Conservation (phyloP, 2,888 invertebrate species). For the Tenthredo mesomela region DNA sequence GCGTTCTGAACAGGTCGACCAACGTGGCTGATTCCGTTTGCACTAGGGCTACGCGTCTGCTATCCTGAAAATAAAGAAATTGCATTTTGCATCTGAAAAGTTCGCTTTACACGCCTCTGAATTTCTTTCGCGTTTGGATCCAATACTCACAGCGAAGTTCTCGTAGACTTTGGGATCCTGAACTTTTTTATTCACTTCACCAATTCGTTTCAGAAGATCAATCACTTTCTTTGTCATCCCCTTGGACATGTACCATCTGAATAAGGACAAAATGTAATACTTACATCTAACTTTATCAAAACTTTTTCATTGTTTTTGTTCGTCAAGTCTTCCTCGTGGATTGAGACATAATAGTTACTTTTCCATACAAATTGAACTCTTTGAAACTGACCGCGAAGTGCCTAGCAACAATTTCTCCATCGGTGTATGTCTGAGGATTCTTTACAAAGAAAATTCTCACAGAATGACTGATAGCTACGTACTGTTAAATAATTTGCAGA, state of each 20-base stretch:
- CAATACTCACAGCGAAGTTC: conserved; percentile 74
- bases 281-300: background rate
- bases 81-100: background rate
- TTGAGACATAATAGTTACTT: background rate
- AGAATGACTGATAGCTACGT: background rate
- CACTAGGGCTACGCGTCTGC: conserved; percentile 67
- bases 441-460: background rate
- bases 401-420: background rate
- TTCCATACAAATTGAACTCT: background rate
- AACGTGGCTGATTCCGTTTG: conserved; percentile 73
- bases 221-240: conserved; percentile 78
- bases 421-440: background rate
- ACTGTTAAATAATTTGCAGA: background rate
- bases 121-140: background rate
- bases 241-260: conserved; percentile 80
- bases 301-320: background rate
- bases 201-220: conserved; percentile 78
- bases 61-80: conserved; percentile 67
- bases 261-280: background rate
- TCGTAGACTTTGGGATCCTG: conserved; percentile 77
- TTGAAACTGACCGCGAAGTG: too few species aligned
- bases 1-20: conserved; percentile 78
- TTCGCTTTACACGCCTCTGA: background rate
- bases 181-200: conserved; percentile 77
- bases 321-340: background rate